Conservation (phyloP, 2,888 invertebrate genomes). For the Sarcophaga variegata region DNA sequence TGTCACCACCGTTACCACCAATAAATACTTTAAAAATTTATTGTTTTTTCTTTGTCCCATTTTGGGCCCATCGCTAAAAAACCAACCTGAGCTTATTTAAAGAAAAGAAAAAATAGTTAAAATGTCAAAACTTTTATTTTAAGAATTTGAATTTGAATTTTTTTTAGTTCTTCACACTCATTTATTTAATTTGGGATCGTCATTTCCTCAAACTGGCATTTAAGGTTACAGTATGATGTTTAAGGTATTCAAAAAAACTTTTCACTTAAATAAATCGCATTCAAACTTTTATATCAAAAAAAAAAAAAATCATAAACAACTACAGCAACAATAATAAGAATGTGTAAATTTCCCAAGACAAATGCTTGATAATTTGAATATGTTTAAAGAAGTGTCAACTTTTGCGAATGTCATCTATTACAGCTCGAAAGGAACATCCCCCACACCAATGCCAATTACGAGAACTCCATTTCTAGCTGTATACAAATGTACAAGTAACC, state of each 20-base stretch:
- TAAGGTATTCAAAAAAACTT: constrained; percentile 54
- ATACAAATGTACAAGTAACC: neutral
- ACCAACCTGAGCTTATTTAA: neutral
- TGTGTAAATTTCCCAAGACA: constrained; percentile 52
- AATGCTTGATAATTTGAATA: constrained; percentile 59
- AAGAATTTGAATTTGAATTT: neutral
- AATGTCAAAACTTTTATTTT: constrained; percentile 28
- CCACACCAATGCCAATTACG: neutral
- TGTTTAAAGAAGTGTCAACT: constrained; percentile 58
- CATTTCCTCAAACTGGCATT: constrained; percentile 30
- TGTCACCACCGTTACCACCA: constrained; percentile 1
- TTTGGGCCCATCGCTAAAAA: neutral
- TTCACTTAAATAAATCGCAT: constrained; percentile 65
- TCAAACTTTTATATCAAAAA: constrained; percentile 22
- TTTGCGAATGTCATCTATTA: constrained; percentile 43
- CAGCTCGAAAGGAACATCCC: neutral
- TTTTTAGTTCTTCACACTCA: neutral
- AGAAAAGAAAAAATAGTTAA: constrained; percentile 34
- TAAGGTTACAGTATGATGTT: constrained; percentile 29
- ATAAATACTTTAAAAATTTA: constrained; percentile 29
- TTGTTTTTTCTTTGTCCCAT: neutral
- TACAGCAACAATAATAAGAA: constrained; percentile 23
- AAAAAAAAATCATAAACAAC: constrained; percentile 5
- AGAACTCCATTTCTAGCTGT: neutral
- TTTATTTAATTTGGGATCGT: neutral